These are phyloP conservation scores for Heterodera schachtii DNA, from an alignment of 1,140 invertebrate species.

Conservation along the genomic window DNA sequence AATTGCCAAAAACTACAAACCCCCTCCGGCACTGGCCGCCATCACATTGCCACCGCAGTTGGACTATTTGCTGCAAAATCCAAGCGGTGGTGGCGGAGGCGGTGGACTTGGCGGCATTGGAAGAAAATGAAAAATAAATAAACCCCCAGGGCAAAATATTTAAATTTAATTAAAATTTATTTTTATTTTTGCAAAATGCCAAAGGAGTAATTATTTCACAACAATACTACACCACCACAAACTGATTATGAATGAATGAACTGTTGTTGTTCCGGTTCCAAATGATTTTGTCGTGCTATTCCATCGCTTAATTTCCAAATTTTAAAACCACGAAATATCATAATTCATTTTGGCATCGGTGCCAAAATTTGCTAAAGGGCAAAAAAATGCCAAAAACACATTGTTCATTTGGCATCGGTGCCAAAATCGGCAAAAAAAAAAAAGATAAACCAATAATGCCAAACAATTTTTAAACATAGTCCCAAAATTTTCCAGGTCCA, in stretches of 20 bases:
- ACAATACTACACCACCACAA: no score
- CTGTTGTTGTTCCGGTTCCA: not conserved
- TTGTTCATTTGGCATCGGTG: no score
- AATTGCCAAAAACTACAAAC: constrained; percentile 64
- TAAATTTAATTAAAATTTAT: constrained; percentile 5
- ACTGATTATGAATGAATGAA: not conserved
- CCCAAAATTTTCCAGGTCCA: no score
- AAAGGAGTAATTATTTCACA: no score
- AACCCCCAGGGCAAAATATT: not conserved
- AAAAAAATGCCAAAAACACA: no score
- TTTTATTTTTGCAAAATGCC: not conserved
- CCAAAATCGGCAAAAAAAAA: no score
- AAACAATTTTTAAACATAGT: no score
- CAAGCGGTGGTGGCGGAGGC: constrained; percentile 13
- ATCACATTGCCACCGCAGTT: constrained; percentile 63
- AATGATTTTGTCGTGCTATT: not conserved
- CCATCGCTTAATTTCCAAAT: no score
- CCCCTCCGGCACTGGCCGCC: constrained; percentile 55
- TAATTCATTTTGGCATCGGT: no score
- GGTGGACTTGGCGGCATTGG: constrained; percentile 2
- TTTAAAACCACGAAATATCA: no score
- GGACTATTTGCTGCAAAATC: constrained; percentile 59
- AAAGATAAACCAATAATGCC: no score
- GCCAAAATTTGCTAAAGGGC: no score
- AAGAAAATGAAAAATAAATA: constrained; percentile 5